These are phyloP conservation scores for Narcine bancroftii DNA, from an alignment of 2,113 vertebrate genomes.

Conservation along the genomic window DNA sequence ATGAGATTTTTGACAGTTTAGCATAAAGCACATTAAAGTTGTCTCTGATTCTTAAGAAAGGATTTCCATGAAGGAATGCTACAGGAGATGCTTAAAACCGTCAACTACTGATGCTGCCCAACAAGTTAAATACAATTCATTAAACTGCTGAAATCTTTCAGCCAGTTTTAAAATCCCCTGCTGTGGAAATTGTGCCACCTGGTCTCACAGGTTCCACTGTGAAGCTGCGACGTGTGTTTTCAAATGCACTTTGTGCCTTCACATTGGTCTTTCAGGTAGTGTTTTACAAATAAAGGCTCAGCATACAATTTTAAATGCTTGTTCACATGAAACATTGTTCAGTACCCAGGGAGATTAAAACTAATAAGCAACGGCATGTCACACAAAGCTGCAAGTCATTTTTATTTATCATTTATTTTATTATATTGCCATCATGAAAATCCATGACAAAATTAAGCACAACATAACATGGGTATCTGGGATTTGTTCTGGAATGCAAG, in stretches of 20 bases:
- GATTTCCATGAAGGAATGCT: slow-evolving; percentile 29
- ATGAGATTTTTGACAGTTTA: slow-evolving; percentile 38
- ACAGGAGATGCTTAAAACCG: slow-evolving; percentile 2
- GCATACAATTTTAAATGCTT: slow-evolving; percentile 1
- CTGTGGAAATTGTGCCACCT: slow-evolving; percentile 35
- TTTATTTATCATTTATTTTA: slow-evolving; percentile 30
- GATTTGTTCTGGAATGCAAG: background rate
- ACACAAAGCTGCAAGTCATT: slow-evolving; percentile 30
- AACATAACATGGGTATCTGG: background rate
- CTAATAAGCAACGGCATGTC: slow-evolving; percentile 14
- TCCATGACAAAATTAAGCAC: slow-evolving; percentile 30
- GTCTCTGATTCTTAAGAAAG: slow-evolving; percentile 37
- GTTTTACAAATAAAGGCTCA: background rate
- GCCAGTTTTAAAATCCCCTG: slow-evolving; percentile 37
- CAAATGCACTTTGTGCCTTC: background rate
- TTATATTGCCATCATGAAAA: slow-evolving; percentile 14
- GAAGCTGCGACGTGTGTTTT: background rate
- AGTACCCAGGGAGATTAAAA: background rate
- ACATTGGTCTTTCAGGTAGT: background rate
- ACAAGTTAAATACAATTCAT: slow-evolving; percentile 38
- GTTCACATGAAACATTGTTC: background rate
- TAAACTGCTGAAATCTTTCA: slow-evolving; percentile 37
- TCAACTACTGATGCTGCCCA: slow-evolving; percentile 21
- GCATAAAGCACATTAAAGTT: slow-evolving; percentile 35
- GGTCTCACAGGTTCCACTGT: slow-evolving; percentile 4